Evolutionary conservation across 1,140 invertebrate species (phyloP).

Genomic region (Tetramorium simillimum): DNA sequence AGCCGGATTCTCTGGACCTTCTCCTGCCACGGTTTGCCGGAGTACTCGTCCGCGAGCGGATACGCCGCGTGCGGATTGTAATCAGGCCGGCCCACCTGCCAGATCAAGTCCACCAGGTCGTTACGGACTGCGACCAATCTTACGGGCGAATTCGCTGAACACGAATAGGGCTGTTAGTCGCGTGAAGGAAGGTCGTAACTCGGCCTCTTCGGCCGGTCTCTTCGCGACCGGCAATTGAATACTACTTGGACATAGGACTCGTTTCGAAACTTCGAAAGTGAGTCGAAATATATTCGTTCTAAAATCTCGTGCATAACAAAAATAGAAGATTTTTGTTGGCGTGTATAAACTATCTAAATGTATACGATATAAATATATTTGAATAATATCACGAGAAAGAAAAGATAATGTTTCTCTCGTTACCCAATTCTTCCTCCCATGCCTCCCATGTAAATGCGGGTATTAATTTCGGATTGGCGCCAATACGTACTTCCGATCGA

Average conservation of each 20-base stretch:
- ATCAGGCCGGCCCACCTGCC: conserved; percentile 89
- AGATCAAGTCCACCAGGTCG: conserved; percentile 94
- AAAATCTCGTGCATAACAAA: background rate
- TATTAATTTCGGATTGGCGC: conserved; percentile 92
- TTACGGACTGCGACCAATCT: conserved; percentile 88
- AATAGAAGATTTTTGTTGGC: background rate
- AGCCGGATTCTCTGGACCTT: conserved; percentile 90
- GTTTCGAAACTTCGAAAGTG: background rate
- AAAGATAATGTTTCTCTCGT: conserved; percentile 18
- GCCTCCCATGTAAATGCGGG: conserved; percentile 88
- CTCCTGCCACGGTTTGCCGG: conserved; percentile 89
- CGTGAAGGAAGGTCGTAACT: background rate
- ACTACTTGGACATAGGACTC: background rate
- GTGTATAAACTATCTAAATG: background rate
- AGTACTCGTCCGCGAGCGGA: conserved; percentile 86
- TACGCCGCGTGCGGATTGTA: conserved; percentile 85
- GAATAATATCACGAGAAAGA: background rate
- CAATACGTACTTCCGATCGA: conserved; percentile 87
- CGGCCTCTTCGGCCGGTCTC: background rate
- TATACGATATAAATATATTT: background rate
- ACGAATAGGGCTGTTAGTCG: conserved; percentile 59
- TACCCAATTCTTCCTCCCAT: conserved; percentile 87
- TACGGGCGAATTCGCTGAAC: conserved; percentile 84
- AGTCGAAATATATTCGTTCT: background rate
- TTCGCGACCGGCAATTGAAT: background rate